These are phyloP conservation scores for Craseonycteris thonglongyai DNA, from an alignment of 2,113 vertebrate genomes.

Conservation along the genomic window DNA sequence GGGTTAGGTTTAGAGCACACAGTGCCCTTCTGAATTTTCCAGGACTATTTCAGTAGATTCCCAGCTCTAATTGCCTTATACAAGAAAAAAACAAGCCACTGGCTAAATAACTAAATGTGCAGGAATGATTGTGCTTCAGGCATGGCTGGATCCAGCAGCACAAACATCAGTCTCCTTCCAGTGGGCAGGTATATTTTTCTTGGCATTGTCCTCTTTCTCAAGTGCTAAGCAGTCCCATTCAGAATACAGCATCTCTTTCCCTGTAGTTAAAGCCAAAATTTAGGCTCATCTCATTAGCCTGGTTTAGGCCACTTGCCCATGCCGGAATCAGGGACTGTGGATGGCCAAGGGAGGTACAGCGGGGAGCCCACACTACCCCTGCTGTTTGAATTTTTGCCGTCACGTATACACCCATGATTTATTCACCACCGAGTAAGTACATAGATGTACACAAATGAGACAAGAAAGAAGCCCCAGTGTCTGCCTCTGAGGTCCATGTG, in stretches of 20 bases:
- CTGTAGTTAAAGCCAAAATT: neutral
- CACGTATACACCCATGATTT: neutral
- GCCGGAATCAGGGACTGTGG: neutral
- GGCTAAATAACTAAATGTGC: neutral
- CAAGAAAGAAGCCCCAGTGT: too few relatives aligned
- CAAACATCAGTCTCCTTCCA: neutral
- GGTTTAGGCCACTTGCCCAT: neutral
- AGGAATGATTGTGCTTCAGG: neutral
- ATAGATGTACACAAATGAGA: rapidly evolving
- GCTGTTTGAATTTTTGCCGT: neutral
- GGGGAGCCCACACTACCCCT: neutral
- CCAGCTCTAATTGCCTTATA: neutral
- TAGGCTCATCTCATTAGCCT: neutral
- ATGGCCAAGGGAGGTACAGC: neutral
- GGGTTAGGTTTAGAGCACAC: neutral
- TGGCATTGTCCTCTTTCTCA: neutral
- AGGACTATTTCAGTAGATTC: neutral
- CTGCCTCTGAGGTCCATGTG: rapidly evolving
- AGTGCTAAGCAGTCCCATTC: neutral
- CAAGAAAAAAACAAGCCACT: neutral
- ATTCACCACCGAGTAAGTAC: neutral
- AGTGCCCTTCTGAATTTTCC: neutral
- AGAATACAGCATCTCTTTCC: neutral
- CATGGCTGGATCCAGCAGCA: neutral
- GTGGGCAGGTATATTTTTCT: neutral